These are phyloP conservation scores for Scopus umbretta DNA, from an alignment of 2,113 vertebrate genomes.

Conservation along the genomic window DNA sequence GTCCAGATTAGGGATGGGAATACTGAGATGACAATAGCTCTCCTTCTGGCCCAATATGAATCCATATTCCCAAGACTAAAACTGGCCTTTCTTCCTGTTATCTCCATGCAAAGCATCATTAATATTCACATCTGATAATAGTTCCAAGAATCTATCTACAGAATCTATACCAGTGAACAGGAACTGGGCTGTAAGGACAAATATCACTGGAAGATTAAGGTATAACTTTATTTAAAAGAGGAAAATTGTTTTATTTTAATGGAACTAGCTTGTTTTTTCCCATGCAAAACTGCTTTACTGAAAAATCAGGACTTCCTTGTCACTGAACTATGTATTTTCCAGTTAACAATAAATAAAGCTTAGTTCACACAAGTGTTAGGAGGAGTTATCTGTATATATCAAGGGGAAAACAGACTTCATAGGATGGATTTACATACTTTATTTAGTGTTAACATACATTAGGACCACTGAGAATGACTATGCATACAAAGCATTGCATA, in stretches of 20 bases:
- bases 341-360: background rate
- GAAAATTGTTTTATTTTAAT: background rate
- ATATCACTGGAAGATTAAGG: background rate
- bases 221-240: background rate
- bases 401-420: slow-evolving; percentile 15
- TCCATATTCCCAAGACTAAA: background rate
- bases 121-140: background rate
- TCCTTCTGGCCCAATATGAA: background rate
- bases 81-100: background rate
- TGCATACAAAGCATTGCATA: background rate
- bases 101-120: background rate
- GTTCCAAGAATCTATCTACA: background rate
- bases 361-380: background rate
- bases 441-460: slow-evolving; percentile 22
- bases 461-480: background rate
- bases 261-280: background rate
- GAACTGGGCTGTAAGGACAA: background rate
- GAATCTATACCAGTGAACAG: background rate
- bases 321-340: background rate
- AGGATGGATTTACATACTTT: slow-evolving; percentile 26
- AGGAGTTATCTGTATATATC: background rate
- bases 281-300: background rate
- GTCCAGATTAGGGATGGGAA: background rate
- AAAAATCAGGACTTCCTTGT: background rate
- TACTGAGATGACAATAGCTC: background rate